Evolutionary conservation across 92 coral and sea anemone species (phyloP).

Genomic region (Bergia sp.): DNA sequence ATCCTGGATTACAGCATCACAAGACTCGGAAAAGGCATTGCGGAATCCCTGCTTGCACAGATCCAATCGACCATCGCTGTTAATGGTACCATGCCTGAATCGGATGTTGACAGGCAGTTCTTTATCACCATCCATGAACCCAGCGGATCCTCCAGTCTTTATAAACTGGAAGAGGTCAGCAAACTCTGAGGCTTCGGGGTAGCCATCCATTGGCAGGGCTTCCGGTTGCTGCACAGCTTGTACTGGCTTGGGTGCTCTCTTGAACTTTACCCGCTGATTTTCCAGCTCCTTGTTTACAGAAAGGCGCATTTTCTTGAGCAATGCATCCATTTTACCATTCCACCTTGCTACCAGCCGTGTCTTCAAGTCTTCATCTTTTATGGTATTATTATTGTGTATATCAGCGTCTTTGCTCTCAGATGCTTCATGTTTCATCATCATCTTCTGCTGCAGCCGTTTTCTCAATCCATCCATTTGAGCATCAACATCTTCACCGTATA

Average conservation of each 20-base stretch:
- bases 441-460: constrained; percentile 50
- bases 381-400: background rate
- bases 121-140: background rate
- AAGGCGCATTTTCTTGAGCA: constrained; percentile 60
- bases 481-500: constrained; percentile 56
- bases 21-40: constrained; percentile 60
- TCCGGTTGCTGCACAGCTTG: constrained; percentile 73
- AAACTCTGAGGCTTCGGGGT: constrained; percentile 61
- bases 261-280: constrained; percentile 36
- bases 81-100: constrained; percentile 61
- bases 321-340: constrained; percentile 47
- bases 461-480: constrained; percentile 57
- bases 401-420: background rate
- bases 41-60: constrained; percentile 71
- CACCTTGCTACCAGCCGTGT: constrained; percentile 63
- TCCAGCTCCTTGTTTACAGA: constrained; percentile 41
- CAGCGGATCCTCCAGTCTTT: constrained; percentile 50
- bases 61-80: constrained; percentile 66
- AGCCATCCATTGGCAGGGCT: constrained; percentile 65
- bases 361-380: constrained; percentile 58
- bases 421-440: constrained; percentile 19
- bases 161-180: constrained; percentile 56
- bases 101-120: constrained; percentile 62
- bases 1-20: constrained; percentile 70
- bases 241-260: constrained; percentile 63